Percentiles rank a stretch among this genome's conserved stretches.
Conservation (phyloP, 2,797 vertebrate species). For the Paramormyrops hopkinsi region DNA sequence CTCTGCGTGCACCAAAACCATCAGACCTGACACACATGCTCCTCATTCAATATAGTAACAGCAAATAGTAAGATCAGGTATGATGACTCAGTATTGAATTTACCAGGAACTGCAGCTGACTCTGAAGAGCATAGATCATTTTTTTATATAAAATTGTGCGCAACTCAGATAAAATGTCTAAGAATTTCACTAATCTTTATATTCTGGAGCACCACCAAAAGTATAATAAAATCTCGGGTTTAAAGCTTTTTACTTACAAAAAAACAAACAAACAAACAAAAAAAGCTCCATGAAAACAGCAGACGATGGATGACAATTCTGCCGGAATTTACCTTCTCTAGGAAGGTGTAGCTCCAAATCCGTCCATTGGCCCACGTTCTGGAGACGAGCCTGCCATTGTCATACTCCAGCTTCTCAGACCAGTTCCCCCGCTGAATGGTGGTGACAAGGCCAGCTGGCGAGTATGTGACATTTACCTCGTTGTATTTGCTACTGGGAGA, state of each 20-base stretch:
- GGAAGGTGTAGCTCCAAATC: slow-evolving; percentile 97
- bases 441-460: slow-evolving; percentile 75
- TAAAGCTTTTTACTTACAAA: not conserved
- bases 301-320: not conserved
- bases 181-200: not conserved
- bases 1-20: too few relatives aligned
- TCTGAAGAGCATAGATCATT: not conserved
- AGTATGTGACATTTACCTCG: slow-evolving; percentile 91
- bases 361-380: slow-evolving; percentile 94
- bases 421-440: slow-evolving; percentile 90
- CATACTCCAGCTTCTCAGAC: slow-evolving; percentile 92
- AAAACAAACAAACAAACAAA: not conserved
- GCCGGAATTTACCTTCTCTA: slow-evolving; percentile 74
- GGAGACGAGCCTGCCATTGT: slow-evolving; percentile 83
- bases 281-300: not conserved
- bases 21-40: not conserved
- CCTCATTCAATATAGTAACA: not conserved
- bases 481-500: slow-evolving; percentile 93
- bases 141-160: not conserved
- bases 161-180: not conserved
- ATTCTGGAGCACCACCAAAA: not conserved
- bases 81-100: not conserved
- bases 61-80: not conserved
- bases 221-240: not conserved
- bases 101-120: not conserved